Base-by-base conservation (phyloP, 2,888 invertebrate genomes). In the Heptascelio sp. region DNA sequence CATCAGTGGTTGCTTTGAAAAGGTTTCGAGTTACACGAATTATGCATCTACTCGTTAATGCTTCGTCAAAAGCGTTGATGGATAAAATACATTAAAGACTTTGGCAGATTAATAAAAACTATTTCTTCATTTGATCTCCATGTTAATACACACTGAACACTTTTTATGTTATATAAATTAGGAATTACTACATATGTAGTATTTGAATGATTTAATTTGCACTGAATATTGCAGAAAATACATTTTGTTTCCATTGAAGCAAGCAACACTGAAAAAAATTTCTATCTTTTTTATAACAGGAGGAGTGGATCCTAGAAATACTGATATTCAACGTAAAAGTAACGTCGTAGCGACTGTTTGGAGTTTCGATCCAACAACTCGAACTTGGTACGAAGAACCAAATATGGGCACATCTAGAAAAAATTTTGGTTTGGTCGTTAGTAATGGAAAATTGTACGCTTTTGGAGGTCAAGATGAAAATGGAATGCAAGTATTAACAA, bases 381-480 rank as follows among this genome's bases (percentile, higher is more conserved):
- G 95, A 21, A 94, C 94, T 59, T 97, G 97, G 97, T 95, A 93
- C 89, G 94, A 94, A 81, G 96, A 97, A 90, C 93, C 94, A 1
- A 94, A 94, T 15, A 94, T 97, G 87, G 93, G 94, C 19, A 93
- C 94, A 25, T 94, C 95, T 0, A 93, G 97, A 86, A 96, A 96
- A 91, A 96, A 96, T 92, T 97, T 97, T 88, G 96, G 96, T 0
- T 93, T 96, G 5, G 95, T 96, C n/a, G 95, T 95, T 1, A 94
- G 95, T 86, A 94, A 95, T 25, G 95, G 95, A 91, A 95, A 95
- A n/a, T 93, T 97, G 87, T 97, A 95, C 88, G 96, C 96, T 3
- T 96, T 97, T 81, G 97, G 97, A 0, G 97, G 97, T 8, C 96
- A 96, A 92, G 96, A 95, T 90, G 94, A 94, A 80, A 94, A 94